Conservation (phyloP, 2,888 invertebrate species). For the Lasioglossum pauxillum region DNA sequence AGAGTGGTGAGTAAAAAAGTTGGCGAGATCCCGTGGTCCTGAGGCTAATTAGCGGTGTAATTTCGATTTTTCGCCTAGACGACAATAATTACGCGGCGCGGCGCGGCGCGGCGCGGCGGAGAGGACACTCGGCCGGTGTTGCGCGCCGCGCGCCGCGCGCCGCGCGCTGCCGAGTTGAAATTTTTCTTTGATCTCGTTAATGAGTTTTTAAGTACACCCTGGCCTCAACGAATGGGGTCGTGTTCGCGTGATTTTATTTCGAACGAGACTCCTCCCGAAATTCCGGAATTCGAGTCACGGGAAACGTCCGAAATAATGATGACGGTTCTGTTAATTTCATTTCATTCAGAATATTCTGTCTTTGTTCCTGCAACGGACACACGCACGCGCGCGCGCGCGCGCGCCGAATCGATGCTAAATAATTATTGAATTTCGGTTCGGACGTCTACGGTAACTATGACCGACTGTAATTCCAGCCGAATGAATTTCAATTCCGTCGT, state of each 20-base stretch:
- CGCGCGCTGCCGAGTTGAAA: constrained; percentile 58
- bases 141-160: too few relatives aligned
- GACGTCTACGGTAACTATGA: background rate
- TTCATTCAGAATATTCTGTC: background rate
- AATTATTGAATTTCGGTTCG: background rate
- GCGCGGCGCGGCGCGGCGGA: background rate
- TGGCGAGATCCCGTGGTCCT: background rate
- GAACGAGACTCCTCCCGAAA: background rate
- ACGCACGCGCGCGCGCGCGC: too few relatives aligned
- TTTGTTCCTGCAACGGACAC: background rate
- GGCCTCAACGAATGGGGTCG: background rate
- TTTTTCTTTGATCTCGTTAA: constrained; percentile 51
- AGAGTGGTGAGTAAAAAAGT: background rate
- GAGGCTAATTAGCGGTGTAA: constrained; percentile 49
- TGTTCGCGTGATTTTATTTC: constrained; percentile 27
- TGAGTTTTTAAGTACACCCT: constrained; percentile 50
- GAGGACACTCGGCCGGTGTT: background rate
- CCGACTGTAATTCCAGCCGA: background rate
- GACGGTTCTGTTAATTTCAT: background rate
- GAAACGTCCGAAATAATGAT: background rate
- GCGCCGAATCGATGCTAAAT: background rate
- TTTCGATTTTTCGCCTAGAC: constrained; percentile 35
- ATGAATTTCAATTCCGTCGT: background rate
- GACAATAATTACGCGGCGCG: constrained; percentile 15
- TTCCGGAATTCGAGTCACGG: background rate